Conservation (phyloP, 1,140 invertebrate species). For the Aphaenogaster floridana region DNA sequence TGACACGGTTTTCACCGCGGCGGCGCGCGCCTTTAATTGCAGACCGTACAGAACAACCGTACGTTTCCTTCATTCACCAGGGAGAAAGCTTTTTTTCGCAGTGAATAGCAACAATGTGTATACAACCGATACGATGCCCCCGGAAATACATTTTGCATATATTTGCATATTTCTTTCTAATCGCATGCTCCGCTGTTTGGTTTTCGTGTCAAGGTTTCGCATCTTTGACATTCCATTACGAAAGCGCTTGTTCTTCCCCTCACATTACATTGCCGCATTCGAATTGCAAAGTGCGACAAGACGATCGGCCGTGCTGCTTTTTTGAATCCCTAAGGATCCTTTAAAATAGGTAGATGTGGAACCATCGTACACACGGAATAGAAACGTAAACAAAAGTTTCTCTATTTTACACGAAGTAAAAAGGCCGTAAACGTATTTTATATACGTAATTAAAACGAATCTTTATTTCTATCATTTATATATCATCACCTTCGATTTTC, state of each 20-base stretch:
- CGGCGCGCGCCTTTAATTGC: slow-evolving; percentile 29
- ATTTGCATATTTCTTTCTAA: slow-evolving; percentile 25
- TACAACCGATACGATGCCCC: not conserved
- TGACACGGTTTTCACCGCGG: slow-evolving; percentile 8
- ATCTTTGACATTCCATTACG: slow-evolving; percentile 31
- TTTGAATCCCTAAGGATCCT: not conserved
- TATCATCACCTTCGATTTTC: not conserved
- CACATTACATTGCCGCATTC: slow-evolving; percentile 28
- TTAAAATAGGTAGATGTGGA: slow-evolving; percentile 7
- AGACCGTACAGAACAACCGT: not conserved
- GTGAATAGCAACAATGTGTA: slow-evolving; percentile 22
- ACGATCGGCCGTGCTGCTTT: not conserved
- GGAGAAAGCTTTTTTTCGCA: slow-evolving; percentile 29
- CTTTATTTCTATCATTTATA: not conserved
- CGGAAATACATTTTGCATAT: slow-evolving; percentile 49
- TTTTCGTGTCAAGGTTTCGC: slow-evolving; percentile 47
- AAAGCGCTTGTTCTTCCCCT: slow-evolving; percentile 26
- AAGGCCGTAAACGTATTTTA: not conserved
- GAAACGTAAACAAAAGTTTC: slow-evolving; percentile 3
- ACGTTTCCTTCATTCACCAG: not conserved
- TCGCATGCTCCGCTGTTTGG: slow-evolving; percentile 9
- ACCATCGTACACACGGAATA: not conserved
- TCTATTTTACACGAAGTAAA: not conserved
- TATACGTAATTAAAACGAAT: slow-evolving; percentile 19
- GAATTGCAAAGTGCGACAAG: slow-evolving; percentile 42